Percentiles rank a stretch among this genome's conserved stretches.
Conservation (phyloP, 64 coral and sea anemone species). For the Porites lutea region DNA sequence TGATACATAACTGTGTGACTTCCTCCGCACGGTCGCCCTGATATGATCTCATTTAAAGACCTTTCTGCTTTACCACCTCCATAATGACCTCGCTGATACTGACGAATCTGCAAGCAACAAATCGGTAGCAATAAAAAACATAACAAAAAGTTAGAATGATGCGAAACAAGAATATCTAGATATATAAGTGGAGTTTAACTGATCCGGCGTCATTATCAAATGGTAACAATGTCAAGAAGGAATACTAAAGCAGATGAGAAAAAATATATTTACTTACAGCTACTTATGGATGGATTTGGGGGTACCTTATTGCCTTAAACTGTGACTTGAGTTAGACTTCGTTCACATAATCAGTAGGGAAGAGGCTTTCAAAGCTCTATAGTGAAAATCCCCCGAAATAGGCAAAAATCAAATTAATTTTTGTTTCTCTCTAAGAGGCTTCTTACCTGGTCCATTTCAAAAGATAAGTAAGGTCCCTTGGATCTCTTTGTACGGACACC, state of each 20-base stretch:
- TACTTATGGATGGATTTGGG: too few relatives aligned
- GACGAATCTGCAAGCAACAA: constrained; percentile 63
- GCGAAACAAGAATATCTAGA: not conserved
- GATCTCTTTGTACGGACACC: constrained; percentile 78
- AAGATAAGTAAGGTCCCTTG: constrained; percentile 89
- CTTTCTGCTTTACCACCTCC: constrained; percentile 25
- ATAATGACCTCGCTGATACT: constrained; percentile 75
- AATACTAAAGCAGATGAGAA: too few relatives aligned
- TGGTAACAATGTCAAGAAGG: too few relatives aligned
- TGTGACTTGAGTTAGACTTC: too few relatives aligned
- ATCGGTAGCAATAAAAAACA: not conserved
- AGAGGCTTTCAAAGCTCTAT: too few relatives aligned
- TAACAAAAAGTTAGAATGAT: not conserved
- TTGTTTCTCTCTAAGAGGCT: not conserved
- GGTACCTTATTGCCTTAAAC: too few relatives aligned
- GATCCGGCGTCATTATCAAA: too few relatives aligned
- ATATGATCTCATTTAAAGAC: constrained; percentile 63
- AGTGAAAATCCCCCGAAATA: too few relatives aligned
- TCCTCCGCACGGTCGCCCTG: constrained; percentile 88
- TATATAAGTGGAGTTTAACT: too few relatives aligned
- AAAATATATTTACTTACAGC: too few relatives aligned
- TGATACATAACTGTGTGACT: constrained; percentile 93
- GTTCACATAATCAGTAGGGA: too few relatives aligned
- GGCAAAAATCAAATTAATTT: too few relatives aligned
- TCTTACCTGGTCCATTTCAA: constrained; percentile 95